Percentiles rank a stretch among this genome's conserved stretches.
These are phyloP conservation scores for Diadema setosum DNA, from an alignment of 35 echinoderm and acorn worm species.

Conservation along the genomic window DNA sequence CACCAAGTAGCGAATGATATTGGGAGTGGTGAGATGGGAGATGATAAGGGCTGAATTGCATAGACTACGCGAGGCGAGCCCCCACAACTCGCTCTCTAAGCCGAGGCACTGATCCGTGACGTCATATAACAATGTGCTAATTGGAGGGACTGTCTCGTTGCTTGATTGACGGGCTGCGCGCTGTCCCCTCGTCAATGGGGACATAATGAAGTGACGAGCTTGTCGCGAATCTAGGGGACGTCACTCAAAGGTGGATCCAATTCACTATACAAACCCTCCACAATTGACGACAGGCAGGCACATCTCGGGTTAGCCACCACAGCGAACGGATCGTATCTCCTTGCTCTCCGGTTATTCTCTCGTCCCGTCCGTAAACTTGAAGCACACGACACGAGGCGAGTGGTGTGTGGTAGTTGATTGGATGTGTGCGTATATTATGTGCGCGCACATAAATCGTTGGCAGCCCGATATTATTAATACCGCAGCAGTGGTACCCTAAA, in stretches of 20 bases:
- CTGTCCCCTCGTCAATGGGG: background rate
- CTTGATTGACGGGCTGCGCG: background rate
- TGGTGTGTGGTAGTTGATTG: too few species aligned
- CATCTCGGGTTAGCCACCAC: background rate
- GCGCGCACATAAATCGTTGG: too few species aligned
- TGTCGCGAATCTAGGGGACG: background rate
- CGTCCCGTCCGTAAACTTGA: too few species aligned
- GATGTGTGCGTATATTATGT: too few species aligned
- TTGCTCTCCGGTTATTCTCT: too few species aligned
- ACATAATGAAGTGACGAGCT: slow-evolving; percentile 27
- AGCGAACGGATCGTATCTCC: background rate
- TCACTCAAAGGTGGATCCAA: background rate
- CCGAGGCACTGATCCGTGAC: slow-evolving; percentile 6
- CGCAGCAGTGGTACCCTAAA: too few species aligned
- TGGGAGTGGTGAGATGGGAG: background rate
- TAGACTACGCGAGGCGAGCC: background rate
- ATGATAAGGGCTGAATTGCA: background rate
- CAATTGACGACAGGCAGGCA: background rate
- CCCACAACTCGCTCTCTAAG: background rate
- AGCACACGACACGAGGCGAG: too few species aligned
- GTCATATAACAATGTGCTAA: slow-evolving; percentile 26
- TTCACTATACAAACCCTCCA: background rate
- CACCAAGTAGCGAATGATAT: too few species aligned
- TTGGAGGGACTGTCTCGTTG: slow-evolving; percentile 15
- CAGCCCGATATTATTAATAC: too few species aligned